phyloP scores from a whole-genome alignment of 2,888 invertebrate species.

The Amblyteles armatorius region DNA sequence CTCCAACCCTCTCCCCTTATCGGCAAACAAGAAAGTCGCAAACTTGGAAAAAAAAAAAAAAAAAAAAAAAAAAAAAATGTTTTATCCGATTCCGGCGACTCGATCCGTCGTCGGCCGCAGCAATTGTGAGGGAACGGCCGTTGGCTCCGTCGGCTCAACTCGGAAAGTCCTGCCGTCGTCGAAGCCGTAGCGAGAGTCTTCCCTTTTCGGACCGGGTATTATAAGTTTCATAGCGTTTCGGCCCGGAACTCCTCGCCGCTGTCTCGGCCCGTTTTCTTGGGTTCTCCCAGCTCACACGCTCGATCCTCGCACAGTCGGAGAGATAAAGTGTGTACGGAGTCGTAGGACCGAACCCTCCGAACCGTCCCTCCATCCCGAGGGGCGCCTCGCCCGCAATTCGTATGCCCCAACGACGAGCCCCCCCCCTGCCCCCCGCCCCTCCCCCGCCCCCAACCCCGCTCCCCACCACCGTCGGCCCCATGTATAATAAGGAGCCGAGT shows the following conservation, averaged over 20 bases:
- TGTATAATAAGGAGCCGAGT: conserved; percentile 82
- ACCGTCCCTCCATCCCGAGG: conserved; percentile 48
- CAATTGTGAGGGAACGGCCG: not conserved
- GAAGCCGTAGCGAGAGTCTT: not conserved
- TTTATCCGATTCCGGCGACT: not conserved
- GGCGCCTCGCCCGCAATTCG: conserved; percentile 49
- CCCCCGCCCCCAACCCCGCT: too few species aligned
- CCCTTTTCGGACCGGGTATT: not conserved
- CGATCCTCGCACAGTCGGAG: not conserved
- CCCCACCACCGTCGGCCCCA: conserved; percentile 61
- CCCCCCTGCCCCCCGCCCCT: too few species aligned
- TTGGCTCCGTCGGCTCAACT: conserved; percentile 51
- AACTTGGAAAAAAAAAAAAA: not conserved
- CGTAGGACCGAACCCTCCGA: conserved; percentile 20
- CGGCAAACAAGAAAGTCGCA: not conserved
- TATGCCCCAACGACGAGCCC: not conserved
- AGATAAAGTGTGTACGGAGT: conserved; percentile 1
- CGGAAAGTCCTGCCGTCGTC: conserved; percentile 42
- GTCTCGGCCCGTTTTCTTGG: conserved; percentile 8
- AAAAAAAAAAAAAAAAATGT: not conserved
- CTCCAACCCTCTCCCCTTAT: too few species aligned
- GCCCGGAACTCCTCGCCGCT: not conserved
- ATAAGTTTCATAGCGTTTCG: conserved; percentile 10
- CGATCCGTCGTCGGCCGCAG: too few species aligned
- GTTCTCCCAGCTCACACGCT: not conserved